Base-by-base conservation (phyloP, 2,113 vertebrate genomes). In the Planiliza haematocheilus region DNA sequence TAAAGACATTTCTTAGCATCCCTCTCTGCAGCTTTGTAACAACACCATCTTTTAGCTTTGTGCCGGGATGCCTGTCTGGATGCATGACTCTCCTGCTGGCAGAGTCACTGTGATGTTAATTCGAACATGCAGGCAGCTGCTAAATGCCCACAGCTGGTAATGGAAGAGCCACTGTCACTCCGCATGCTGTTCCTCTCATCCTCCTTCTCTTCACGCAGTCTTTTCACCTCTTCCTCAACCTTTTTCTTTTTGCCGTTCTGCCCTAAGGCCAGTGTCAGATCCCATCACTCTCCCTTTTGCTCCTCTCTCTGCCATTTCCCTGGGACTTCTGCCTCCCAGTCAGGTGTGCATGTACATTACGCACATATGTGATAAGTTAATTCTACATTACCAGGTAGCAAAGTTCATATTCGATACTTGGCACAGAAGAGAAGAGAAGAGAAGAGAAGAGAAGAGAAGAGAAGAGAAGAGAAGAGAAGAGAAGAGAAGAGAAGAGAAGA, bases 131-230 rank as follows among this genome's bases (percentile, higher is more conserved):
- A 86, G 75, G 70, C 81, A 89, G 86, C 88, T 87, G 86, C 81
- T 89, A 87, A 85, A 84, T 78, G 73, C 69, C 77, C 85, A 76
- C 86, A 90, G 88, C 85, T 87, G 86, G 77, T 83, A 77, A 72
- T 55, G 55, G 81, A 89, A 80, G 70, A 77, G 73, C 76, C 85
- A 63, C 84, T 64, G 82, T 74, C 70, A 63, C 60, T 71, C 55
- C 59, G 48, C 67, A 64, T 66, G 73, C 37, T 72, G 21, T 17
- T 68, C 59, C 24, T 13, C 46, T 50, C 38, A 67, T 60, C 48
- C 24, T 45, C 70, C 68, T 60, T 58, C 61, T 45, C 69, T 76
- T 74, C 71, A 49, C 57, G 21, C 7, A 74, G 71, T n/a, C 42
- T 83, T 70, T 79, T 51, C 71, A 53, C 65, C 74, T 50, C 39